Evolutionary conservation across 2,797 vertebrate species (phyloP), one percentile per base, ranked within the genome.

Genomic region (Tarsius wallacei): DNA sequence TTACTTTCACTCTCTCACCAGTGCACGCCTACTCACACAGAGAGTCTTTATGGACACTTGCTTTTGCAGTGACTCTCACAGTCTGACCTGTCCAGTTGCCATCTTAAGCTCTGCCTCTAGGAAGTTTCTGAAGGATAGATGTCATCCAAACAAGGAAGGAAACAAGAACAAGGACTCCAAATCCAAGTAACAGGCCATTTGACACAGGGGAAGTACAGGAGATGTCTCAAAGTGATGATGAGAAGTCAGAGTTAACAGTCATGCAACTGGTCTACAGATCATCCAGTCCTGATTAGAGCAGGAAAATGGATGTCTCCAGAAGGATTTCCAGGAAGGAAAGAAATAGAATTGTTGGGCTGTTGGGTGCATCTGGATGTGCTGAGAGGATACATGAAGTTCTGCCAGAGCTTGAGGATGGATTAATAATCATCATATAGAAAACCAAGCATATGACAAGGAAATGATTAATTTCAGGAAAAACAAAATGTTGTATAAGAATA

Each of bases 371-470:
- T 87, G 59, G 22, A 73, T 28, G 0, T 71, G 80, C 33, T 42
- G 16, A 83, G 88, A 91, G 12, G 24, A 88, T 83, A 93, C 19
- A 5, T 53, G 26, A 42, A 71, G 16, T 49, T 86, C 53, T 51
- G 6, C 31, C 78, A 64, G 1, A 81, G 57, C 28, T 66, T 83
- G 17, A 80, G 51, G 24, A 76, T 80, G 53, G 64, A 89, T 47
- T 85, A 76, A 55, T 76, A 74, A 80, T 7, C 86, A 28, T 94
- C 28, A 87, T 3, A 76, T 26, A 77, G 55, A 87, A 96, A 96
- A 64, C 10, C 61, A 96, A 68, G 3, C 12, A 66, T 19, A 61
- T 71, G 47, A 73, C 15, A 74, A 93, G 70, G 28, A 57, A 42
- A 83, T 70, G 26, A 87, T 49, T 86, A 88, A 85, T 89, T 83